Evolutionary conservation across 2,888 invertebrate genomes (phyloP).

Genomic region (Temnothorax unifasciatus): DNA sequence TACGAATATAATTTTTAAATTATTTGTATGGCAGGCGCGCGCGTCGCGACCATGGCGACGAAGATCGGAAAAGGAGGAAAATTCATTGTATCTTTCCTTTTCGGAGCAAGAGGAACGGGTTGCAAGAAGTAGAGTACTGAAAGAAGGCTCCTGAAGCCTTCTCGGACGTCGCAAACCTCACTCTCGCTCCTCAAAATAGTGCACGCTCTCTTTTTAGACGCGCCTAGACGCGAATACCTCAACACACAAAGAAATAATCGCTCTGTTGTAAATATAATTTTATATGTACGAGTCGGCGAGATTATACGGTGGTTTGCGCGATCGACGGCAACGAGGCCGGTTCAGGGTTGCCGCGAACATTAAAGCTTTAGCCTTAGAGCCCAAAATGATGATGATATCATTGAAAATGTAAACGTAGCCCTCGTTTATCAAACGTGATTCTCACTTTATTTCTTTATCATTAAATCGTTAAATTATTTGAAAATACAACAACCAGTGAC

Average conservation of each 20-base stretch:
- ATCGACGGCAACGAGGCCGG: conserved; percentile 13
- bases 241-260: conserved; percentile 73
- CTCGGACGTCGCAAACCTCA: conserved; percentile 53
- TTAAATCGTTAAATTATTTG: background rate
- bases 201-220: conserved; percentile 76
- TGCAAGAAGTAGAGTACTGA: background rate
- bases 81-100: conserved; percentile 43
- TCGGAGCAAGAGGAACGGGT: conserved; percentile 45
- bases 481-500: background rate
- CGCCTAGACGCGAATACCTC: conserved; percentile 79
- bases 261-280: conserved; percentile 83
- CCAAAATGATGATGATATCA: background rate
- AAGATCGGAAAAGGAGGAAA: conserved; percentile 42
- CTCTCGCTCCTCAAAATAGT: conserved; percentile 68
- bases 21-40: conserved; percentile 67
- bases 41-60: conserved; percentile 51
- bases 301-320: conserved; percentile 37
- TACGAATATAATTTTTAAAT: conserved; percentile 78
- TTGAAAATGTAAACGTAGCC: background rate
- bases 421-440: background rate
- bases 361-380: background rate
- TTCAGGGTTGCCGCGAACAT: background rate
- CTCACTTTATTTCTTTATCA: background rate
- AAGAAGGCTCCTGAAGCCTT: conserved; percentile 17
- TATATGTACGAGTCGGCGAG: conserved; percentile 74